Base-by-base conservation (phyloP, 2,797 vertebrate genomes). In the Danio albolineatus region DNA sequence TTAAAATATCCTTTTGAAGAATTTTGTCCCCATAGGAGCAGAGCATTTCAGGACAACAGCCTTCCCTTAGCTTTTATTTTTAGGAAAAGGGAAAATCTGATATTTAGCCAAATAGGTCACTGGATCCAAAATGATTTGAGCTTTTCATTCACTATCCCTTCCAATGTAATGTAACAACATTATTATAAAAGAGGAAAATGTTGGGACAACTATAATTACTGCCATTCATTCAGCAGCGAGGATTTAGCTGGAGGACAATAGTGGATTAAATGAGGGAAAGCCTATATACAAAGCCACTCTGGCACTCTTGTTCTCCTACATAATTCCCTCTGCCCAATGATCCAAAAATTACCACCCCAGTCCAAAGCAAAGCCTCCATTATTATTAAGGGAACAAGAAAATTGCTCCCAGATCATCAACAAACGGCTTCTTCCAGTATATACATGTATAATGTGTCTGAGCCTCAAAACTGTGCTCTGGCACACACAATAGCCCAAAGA, bases 191-290 rank as follows among this genome's bases (percentile, higher is more conserved):
- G 12, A 53, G 7, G 60, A 46, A 65, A 56, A 46, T 46, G 17
- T 76, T 66, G 36, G 49, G 61, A 57, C 41, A 57, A 46, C 74
- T 46, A 39, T 76, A 56, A 76, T 76, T 66, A 76, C 74, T 66
- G 39, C 10, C 61, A 38, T 76, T 76, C 39, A 65, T 46, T 66
- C 39, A 46, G 9, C 51, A 36, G 51, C 39, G 46, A 17, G 4
- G 21, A 76, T 66, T 76, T 13, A 56, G 21, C 51, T 56, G 36
- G 39, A 66, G 49, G 28, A 73, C 56, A 73, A 54, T 21, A 5
- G 9, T 46, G 17, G 39, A 56, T 65, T 16, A 65, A 76, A 44
- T 38, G 49, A 44, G 38, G 6, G 38, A 43, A 65, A 13, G 39
- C 56, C 74, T 69, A 12, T 49, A 36, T 44, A 75, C 46, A 64